phyloP scores from a whole-genome alignment of 2,113 vertebrate genomes.

The Ailuropoda melanoleuca region DNA sequence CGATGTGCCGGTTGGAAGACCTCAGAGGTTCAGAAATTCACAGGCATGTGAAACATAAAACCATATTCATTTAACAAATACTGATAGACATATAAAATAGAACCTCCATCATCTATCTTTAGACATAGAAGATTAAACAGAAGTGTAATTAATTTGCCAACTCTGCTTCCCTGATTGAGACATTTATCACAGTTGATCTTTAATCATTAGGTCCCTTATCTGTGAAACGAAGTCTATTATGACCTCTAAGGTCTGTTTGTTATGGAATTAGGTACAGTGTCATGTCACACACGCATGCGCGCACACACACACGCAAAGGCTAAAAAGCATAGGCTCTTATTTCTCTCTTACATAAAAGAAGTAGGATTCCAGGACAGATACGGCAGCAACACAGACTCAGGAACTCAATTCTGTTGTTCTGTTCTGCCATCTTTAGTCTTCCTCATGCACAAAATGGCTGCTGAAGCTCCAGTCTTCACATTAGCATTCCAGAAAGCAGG shows the following conservation, averaged over 20 bases:
- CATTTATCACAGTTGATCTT: conserved; percentile 61
- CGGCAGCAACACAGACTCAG: not conserved
- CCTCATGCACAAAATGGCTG: not conserved
- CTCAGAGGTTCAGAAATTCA: conserved; percentile 58
- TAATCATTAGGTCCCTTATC: conserved; percentile 22
- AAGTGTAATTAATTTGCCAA: conserved; percentile 63
- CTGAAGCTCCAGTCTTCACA: not conserved
- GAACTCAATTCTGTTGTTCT: not conserved
- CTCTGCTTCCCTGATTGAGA: conserved; percentile 41
- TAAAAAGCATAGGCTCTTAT: not conserved
- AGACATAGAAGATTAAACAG: conserved; percentile 61
- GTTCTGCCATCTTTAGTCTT: not conserved
- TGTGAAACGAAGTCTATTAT: conserved; percentile 44
- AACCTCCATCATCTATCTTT: conserved; percentile 29
- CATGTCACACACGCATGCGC: not conserved
- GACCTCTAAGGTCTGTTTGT: not conserved
- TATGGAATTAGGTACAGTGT: not conserved
- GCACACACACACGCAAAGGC: not conserved
- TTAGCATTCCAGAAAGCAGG: not conserved
- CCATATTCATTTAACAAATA: conserved; percentile 45
- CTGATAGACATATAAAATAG: conserved; percentile 27
- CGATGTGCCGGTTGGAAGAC: conserved; percentile 49
- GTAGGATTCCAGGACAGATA: not conserved
- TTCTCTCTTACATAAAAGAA: not conserved
- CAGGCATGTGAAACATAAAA: conserved; percentile 46